Evolutionary conservation across 2,888 invertebrate genomes (phyloP), one percentile per base, ranked within the genome.

Genomic region (Phragmatobia fuliginosa): DNA sequence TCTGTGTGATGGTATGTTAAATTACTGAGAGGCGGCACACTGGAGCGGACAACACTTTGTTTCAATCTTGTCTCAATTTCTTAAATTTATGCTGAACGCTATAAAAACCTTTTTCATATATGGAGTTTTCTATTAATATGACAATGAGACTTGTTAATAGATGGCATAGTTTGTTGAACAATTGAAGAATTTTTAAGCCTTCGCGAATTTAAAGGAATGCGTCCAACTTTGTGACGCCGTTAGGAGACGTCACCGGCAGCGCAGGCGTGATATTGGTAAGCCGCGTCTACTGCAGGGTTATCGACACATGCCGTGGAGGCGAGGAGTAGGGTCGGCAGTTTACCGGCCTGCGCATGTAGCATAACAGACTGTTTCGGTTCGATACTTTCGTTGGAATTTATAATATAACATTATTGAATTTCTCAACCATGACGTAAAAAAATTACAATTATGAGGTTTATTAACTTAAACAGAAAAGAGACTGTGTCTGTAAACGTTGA

Each of bases 1-100:
- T 94, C 96, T 96, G 87, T 92, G 90, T 91, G 90, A 87, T 89
- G 95, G 95, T 94, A 94, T 95, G 86, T 88, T 81, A 90, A 93
- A 83, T 72, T 52, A 61, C 66, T 70, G 76, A 87, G 87, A 88
- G 93, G 94, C 94, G 92, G 91, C 88, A 85, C 87, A 92, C 90
- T 91, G 89, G 89, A 92, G 84, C 80, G 77, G 36, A 70, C 66
- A 78, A 76, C 71, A 82, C 80, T 82, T 82, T 72, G 70, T 76
- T 79, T 75, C 66, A 66, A 60, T 68, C 70, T 73, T 68, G 59
- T 56, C 18, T 52, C 70, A 65, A 60, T 68, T 31, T 8, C 67
- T 67, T 66, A 68, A n/a, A 72, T 73, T 68, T 62, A n/a, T 32
- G 67, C 52, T 56, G 32, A 31, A 74, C 1, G 32, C 10, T 49